A percentile compares a stretch with the other conserved stretches of the same genome.
phyloP scores from a whole-genome alignment of 1,140 invertebrate species.

The Leguminivora glycinivorella region DNA sequence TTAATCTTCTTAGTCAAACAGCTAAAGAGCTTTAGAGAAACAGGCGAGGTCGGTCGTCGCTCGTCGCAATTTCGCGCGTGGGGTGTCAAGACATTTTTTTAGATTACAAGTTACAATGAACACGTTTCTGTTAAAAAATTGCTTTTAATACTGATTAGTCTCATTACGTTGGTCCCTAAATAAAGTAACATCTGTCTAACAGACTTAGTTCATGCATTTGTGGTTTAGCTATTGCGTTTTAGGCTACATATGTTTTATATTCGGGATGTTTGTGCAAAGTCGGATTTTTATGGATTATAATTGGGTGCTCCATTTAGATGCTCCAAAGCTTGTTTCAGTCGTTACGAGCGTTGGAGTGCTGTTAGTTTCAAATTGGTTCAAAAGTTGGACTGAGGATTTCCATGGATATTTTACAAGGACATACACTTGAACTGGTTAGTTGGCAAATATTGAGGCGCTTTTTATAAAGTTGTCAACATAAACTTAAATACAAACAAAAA shows the following conservation, averaged over 20 bases:
- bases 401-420: conserved; percentile 6
- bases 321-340: not conserved
- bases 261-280: not conserved
- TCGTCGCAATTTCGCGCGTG: not conserved
- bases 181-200: conserved; percentile 9
- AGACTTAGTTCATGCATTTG: not conserved
- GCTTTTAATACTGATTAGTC: not conserved
- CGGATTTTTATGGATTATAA: not conserved
- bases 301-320: not conserved
- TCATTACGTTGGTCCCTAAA: conserved; percentile 9
- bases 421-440: not conserved
- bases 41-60: too few species aligned
- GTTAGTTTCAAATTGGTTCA: not conserved
- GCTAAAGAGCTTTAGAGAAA: too few species aligned
- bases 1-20: too few species aligned
- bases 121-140: not conserved
- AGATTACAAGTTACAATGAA: not conserved
- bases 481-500: not conserved
- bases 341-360: not conserved
- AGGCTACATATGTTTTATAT: not conserved
- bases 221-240: not conserved
- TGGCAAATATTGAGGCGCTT: not conserved
- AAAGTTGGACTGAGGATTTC: conserved; percentile 4
- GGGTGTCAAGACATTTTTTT: not conserved
- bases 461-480: conserved; percentile 9